phyloP scores from a whole-genome alignment of 1,140 invertebrate species.

The Colletes gigas region DNA sequence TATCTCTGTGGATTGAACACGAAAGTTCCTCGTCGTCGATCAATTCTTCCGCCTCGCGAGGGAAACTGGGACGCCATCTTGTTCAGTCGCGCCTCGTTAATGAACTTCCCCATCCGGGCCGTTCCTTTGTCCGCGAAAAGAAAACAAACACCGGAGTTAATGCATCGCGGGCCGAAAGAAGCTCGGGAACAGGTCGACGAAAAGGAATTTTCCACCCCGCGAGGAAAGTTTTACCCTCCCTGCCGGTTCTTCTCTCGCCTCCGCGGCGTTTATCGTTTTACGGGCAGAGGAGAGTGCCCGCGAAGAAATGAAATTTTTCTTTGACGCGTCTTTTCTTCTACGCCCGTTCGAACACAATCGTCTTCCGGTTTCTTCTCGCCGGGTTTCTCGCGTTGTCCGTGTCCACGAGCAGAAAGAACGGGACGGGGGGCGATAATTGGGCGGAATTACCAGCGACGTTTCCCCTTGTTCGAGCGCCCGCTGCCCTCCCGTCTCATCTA shows the following conservation, averaged over 20 bases:
- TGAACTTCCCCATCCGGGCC: slow-evolving; percentile 19
- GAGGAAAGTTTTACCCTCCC: slow-evolving; percentile 13
- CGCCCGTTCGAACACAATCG: not conserved
- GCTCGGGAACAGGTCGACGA: not conserved
- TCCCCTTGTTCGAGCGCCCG: slow-evolving; percentile 21
- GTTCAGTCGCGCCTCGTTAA: slow-evolving; percentile 23
- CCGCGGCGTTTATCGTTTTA: slow-evolving; percentile 34
- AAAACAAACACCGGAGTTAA: slow-evolving; percentile 36
- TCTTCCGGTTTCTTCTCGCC: slow-evolving; percentile 2
- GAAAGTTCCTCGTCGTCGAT: not conserved
- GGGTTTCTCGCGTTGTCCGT: not conserved
- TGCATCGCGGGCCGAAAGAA: slow-evolving; percentile 19
- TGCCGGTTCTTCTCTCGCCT: not conserved
- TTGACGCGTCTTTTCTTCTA: slow-evolving; percentile 44
- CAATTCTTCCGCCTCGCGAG: no score
- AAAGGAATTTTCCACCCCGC: slow-evolving; percentile 29
- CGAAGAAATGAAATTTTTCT: slow-evolving; percentile 43
- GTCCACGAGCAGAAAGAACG: not conserved
- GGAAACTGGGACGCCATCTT: not conserved
- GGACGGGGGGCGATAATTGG: slow-evolving; percentile 29
- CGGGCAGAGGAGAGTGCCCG: not conserved
- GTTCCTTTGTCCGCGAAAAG: slow-evolving; percentile 2
- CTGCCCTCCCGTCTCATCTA: slow-evolving; percentile 5
- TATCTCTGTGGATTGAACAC: no score
- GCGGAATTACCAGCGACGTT: slow-evolving; percentile 28